phyloP scores from a whole-genome alignment of 2,888 invertebrate genomes.

The Sphaeridia pumilis region DNA sequence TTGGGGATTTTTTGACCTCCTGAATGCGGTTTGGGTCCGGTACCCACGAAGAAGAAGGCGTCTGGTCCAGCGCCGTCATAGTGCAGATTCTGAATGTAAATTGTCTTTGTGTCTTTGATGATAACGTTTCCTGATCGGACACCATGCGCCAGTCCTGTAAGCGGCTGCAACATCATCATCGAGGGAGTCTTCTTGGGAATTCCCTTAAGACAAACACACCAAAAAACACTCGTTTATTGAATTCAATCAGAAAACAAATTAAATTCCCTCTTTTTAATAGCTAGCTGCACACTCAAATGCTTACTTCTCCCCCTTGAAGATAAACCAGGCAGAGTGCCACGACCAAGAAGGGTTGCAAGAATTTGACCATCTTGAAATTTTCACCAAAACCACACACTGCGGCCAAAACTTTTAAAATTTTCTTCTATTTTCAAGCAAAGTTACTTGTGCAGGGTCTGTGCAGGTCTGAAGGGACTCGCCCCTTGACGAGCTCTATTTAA shows the following conservation, averaged over 20 bases:
- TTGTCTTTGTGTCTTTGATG: conserved; percentile 78
- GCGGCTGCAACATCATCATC: conserved; percentile 68
- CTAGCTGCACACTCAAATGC: background rate
- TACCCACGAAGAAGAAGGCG: conserved; percentile 90
- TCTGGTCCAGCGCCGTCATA: conserved; percentile 86
- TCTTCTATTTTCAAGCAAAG: no score
- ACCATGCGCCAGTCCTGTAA: conserved; percentile 74
- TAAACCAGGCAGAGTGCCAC: no score
- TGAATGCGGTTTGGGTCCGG: conserved; percentile 64
- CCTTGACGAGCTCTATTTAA: no score
- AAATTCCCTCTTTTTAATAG: no score
- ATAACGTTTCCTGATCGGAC: conserved; percentile 82
- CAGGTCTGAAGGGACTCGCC: no score
- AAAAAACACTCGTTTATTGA: background rate
- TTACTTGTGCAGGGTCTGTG: no score
- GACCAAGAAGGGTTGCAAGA: no score
- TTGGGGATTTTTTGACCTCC: conserved; percentile 79
- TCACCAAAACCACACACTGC: no score
- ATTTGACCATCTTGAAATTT: no score
- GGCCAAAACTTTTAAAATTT: no score
- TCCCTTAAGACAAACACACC: background rate
- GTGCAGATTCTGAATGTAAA: conserved; percentile 81
- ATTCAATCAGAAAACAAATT: no score
- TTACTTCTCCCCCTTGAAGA: background rate
- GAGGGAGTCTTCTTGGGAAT: conserved; percentile 54